Evolutionary conservation across 2,888 invertebrate species (phyloP), one percentile per base, ranked within the genome.

Genomic region (Anoplius nigerrimus): DNA sequence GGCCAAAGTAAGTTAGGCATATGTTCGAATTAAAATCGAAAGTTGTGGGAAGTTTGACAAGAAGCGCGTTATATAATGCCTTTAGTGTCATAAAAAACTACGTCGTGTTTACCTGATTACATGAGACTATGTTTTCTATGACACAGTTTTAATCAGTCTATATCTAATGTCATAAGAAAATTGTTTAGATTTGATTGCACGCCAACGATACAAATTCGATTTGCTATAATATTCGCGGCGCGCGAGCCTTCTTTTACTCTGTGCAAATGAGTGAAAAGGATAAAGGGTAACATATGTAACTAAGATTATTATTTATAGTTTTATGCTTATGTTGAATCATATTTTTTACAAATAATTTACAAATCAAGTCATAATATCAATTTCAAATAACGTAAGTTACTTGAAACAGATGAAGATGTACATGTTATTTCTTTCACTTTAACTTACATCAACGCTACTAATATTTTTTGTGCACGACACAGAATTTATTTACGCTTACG

Each of bases 1-100:
- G 82, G 82, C 80, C 82, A 83, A 84, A 83, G 76, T 84, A 80
- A 79, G 77, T 74, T 78, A 80, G 76, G 65, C 57, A 79, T 78
- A 68, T 73, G 68, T 72, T 75, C 70, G 70, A 71, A 53, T 67
- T 65, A 71, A 8, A 73, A 74, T 70, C 66, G 61, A 70, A 72
- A 76, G 72, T 74, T 71, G 73, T 71, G 73, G 68, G 71, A 67
- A 70, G 52, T 72, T 63, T 69, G 64, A 67, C 48, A 43, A 55
- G 69, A 66, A 69, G 34, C 61, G 27, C 57, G 59, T 73, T 71
- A 68, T 61, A 61, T 75, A 75, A 75, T 76, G 72, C 71, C 67
- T 75, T 83, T 75, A 75, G 62, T 59, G 67, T 72, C 69, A 58
- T 69, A 69, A 79, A 69, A 22, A 56, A 70, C 59, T 72, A 66